phyloP scores from a whole-genome alignment of 2,113 vertebrate genomes.

The Zapus hudsonius region DNA sequence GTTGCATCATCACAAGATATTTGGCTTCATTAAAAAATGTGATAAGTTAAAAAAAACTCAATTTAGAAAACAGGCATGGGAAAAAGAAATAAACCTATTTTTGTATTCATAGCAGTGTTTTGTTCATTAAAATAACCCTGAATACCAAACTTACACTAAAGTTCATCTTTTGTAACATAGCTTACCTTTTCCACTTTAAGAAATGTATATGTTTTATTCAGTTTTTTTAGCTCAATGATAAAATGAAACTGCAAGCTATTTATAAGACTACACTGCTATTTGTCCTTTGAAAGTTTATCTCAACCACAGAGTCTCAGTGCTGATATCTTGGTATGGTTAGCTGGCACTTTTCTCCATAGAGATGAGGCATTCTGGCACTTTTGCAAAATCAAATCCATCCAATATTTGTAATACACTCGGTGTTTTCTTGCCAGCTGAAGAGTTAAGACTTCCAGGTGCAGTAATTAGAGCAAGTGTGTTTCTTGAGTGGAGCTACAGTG shows the following conservation, averaged over 20 bases:
- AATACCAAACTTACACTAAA: not conserved
- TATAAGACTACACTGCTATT: not conserved
- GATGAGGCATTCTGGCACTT: not conserved
- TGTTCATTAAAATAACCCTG: not conserved
- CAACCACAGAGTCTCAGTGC: not conserved
- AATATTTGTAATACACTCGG: not conserved
- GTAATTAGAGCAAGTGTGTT: not conserved
- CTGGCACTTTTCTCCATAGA: not conserved
- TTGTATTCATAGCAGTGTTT: not conserved
- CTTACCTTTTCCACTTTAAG: conserved; percentile 18
- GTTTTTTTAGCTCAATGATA: not conserved
- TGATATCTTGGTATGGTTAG: not conserved
- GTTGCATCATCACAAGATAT: conserved; percentile 1
- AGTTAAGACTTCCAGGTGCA: not conserved
- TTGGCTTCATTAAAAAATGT: conserved; percentile 33
- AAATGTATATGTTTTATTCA: not conserved
- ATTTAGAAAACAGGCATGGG: not conserved
- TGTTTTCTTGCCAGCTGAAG: not conserved
- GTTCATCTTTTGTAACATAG: not conserved
- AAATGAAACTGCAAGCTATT: not conserved
- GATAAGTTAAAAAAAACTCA: not conserved
- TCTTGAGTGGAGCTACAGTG: not conserved
- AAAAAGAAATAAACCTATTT: not conserved
- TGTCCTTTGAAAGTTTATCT: conserved; percentile 2
- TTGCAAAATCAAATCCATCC: not conserved